These are phyloP conservation scores for Cyclina sinensis DNA, from an alignment of 1,140 invertebrate genomes.

Conservation along the genomic window DNA sequence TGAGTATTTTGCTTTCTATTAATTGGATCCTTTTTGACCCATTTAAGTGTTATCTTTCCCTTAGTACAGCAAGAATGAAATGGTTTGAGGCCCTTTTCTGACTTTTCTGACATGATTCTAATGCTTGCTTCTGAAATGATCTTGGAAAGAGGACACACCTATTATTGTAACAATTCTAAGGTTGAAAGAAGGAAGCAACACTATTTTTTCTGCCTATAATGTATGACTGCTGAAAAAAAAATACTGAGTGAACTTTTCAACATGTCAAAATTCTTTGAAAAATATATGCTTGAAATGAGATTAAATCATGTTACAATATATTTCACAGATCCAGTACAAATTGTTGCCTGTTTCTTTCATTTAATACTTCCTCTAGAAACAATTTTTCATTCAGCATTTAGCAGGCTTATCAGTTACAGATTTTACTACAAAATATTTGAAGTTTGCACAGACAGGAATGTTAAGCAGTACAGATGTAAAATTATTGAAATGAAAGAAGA, in stretches of 20 bases:
- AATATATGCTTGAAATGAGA: not conserved
- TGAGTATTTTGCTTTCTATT: too few species aligned
- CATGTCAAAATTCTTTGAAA: conserved; percentile 1
- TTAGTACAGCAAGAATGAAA: too few species aligned
- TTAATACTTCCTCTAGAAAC: not conserved
- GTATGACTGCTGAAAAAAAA: not conserved
- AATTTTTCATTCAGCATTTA: conserved; percentile 34
- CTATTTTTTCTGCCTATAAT: not conserved
- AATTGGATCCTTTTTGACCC: too few species aligned
- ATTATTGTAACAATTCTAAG: too few species aligned
- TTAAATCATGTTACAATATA: conserved; percentile 18
- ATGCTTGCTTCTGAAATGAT: too few species aligned
- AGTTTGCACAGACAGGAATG: not conserved
- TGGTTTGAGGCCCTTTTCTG: too few species aligned
- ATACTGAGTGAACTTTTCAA: not conserved
- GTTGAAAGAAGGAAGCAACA: not conserved
- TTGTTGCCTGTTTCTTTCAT: conserved; percentile 5
- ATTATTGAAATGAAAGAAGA: not conserved
- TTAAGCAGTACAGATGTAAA: not conserved
- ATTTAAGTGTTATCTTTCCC: too few species aligned
- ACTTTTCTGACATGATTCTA: too few species aligned
- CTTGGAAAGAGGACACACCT: too few species aligned
- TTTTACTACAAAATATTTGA: conserved; percentile 22
- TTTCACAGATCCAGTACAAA: conserved; percentile 13
- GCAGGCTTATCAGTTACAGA: conserved; percentile 6